Evolutionary conservation across 2,888 invertebrate species (phyloP).

Genomic region (Xylophagus ater): DNA sequence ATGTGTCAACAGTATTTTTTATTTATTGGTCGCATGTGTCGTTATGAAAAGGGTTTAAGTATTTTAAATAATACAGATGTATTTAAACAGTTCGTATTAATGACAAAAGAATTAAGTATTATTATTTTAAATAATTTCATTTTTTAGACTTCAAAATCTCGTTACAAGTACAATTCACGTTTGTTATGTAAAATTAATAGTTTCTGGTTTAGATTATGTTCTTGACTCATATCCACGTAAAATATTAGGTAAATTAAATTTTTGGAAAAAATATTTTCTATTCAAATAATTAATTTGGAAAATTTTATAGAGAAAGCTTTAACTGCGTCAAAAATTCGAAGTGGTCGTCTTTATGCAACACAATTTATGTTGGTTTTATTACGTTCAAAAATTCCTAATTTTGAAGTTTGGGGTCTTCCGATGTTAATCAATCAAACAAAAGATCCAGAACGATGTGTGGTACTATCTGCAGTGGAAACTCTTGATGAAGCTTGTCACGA

Average conservation of each 20-base stretch:
- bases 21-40: slow-evolving; percentile 78
- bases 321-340: slow-evolving; percentile 41
- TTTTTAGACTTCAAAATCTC: slow-evolving; percentile 61
- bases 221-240: slow-evolving; percentile 59
- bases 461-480: slow-evolving; percentile 66
- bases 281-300: background rate
- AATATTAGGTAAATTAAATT: slow-evolving; percentile 39
- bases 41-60: slow-evolving; percentile 53
- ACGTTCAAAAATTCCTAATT: slow-evolving; percentile 57
- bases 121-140: slow-evolving; percentile 8
- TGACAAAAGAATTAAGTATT: background rate
- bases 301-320: slow-evolving; percentile 36
- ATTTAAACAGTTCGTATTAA: slow-evolving; percentile 61
- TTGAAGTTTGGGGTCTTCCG: slow-evolving; percentile 78
- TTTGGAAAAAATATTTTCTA: background rate
- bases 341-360: slow-evolving; percentile 70
- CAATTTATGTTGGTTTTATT: slow-evolving; percentile 81
- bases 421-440: slow-evolving; percentile 73
- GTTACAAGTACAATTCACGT: slow-evolving; percentile 76
- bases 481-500: slow-evolving; percentile 91
- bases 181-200: slow-evolving; percentile 85
- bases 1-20: slow-evolving; percentile 92
- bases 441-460: slow-evolving; percentile 71
- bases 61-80: slow-evolving; percentile 63
- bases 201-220: slow-evolving; percentile 83